Evolutionary conservation across 1,140 invertebrate species (phyloP), one percentile per base, ranked within the genome.

Genomic region (Ganaspis sp.): DNA sequence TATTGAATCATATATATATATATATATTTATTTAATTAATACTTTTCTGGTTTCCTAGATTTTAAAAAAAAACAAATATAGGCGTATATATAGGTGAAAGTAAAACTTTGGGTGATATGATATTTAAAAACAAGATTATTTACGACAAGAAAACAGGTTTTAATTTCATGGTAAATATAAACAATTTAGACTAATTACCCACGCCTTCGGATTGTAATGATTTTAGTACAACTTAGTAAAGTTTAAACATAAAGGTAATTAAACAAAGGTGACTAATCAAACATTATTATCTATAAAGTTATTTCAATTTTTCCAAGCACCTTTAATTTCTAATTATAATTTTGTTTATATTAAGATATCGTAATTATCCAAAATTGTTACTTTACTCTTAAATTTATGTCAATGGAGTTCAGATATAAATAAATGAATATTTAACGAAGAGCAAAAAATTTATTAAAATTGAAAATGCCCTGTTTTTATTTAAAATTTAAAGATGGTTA

Each of bases 61-160:
- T 49, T 49, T 49, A 17, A 17, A 45, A 45, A 45, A 45, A 15
- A 45, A 45, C 11, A 45, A 12, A 45, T 45, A 45, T 15, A 49
- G n/a, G 17, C 8, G 5, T 1, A 45, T 45, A 45, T 45, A 45
- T 45, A 49, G 5, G 45, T 17, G 45, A 49, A 49, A 49, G 45
- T 49, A 49, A n/a, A 45, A n/a, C 12, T n/a, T 45, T 45, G 15
- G 12, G 45, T n/a, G 45, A 49, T 49, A 17, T 49, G 45, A 17
- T 49, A 49, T 49, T 49, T 49, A 49, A 49, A 49, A 49, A 49
- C 45, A 49, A n/a, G 45, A 49, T 49, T 49, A 49, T 49, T 49
- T 49, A 17, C 45, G 17, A 49, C 45, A 3, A 49, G 15, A 49
- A 17, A 49, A 49, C 45, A 49, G 45, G 45, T 49, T 49, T 49